A percentile compares a stretch with the other conserved stretches of the same genome.
Evolutionary conservation across 1,140 invertebrate genomes (phyloP).

Genomic region (Drosophila ironensis): DNA sequence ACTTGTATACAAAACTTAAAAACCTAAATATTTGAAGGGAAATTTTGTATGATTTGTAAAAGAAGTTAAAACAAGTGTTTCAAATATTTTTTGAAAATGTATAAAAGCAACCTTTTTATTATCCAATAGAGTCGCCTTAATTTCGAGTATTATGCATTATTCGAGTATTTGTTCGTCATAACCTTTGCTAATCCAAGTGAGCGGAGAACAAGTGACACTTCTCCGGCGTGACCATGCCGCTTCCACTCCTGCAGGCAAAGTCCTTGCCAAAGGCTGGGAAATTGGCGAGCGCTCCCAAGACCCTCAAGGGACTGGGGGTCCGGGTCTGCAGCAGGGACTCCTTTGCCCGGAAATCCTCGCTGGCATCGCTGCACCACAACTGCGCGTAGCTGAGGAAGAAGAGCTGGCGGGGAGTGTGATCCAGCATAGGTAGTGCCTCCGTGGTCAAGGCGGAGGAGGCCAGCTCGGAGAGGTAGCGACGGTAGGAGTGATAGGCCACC

Average conservation of each 20-base stretch:
- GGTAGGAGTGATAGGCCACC: conserved; percentile 84
- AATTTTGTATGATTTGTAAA: too few relatives aligned
- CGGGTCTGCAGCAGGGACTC: conserved; percentile 60
- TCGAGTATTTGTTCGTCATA: background rate
- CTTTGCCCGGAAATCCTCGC: conserved; percentile 59
- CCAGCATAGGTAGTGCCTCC: conserved; percentile 83
- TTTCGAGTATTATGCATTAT: background rate
- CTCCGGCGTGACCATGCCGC: conserved; percentile 86
- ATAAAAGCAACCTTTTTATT: too few relatives aligned
- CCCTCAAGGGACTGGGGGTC: conserved; percentile 54
- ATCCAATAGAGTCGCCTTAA: background rate
- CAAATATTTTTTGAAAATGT: too few relatives aligned
- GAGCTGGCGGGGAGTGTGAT: conserved; percentile 84
- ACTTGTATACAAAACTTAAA: too few relatives aligned
- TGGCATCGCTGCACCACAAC: conserved; percentile 63
- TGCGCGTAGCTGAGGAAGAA: conserved; percentile 89
- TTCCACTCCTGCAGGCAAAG: conserved; percentile 67
- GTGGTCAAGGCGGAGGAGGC: conserved; percentile 12
- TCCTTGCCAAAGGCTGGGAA: conserved; percentile 40
- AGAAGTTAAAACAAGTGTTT: too few relatives aligned
- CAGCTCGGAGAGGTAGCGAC: conserved; percentile 52
- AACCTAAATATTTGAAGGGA: too few relatives aligned
- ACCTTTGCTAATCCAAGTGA: conserved; percentile 1
- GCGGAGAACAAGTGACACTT: conserved; percentile 60
- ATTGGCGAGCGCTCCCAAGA: conserved; percentile 61